phyloP scores from a whole-genome alignment of 2,888 invertebrate species.

The Tetanocera ferruginea region DNA sequence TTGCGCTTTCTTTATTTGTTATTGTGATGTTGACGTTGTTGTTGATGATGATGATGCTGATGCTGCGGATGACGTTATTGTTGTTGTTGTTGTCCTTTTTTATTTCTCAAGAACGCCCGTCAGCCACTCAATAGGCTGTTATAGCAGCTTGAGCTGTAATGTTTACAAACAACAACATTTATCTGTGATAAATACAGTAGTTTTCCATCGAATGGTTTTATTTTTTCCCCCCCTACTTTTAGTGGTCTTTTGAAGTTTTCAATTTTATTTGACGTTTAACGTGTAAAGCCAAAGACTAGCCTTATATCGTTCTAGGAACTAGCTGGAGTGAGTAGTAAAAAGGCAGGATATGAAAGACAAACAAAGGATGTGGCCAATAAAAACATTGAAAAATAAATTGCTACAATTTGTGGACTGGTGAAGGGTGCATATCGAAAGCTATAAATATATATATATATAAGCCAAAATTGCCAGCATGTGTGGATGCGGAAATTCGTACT shows the following conservation, averaged over 20 bases:
- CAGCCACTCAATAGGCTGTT: not conserved
- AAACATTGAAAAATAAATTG: not conserved
- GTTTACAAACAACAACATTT: not conserved
- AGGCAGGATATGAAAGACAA: not conserved
- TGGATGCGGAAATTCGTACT: conserved; percentile 7
- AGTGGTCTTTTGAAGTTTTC: not conserved
- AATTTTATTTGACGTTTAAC: not conserved
- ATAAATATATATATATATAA: not conserved
- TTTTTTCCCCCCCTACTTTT: not conserved
- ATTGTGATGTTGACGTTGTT: not conserved
- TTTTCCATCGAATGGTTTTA: not conserved
- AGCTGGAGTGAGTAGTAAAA: no score
- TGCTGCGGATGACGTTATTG: not conserved
- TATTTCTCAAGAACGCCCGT: not conserved
- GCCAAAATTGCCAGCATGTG: not conserved
- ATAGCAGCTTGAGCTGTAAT: not conserved
- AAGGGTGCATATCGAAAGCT: no score
- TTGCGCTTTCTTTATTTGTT: not conserved
- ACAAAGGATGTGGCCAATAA: conserved; percentile 5
- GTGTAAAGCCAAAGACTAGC: not conserved
- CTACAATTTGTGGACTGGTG: not conserved
- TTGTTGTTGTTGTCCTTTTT: not conserved
- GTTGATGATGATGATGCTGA: no score
- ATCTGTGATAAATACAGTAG: not conserved
- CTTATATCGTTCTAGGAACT: no score